Percentiles rank a stretch among this genome's conserved stretches.
phyloP scores from a whole-genome alignment of 2,797 vertebrate genomes.

The Xyrichtys novacula region DNA sequence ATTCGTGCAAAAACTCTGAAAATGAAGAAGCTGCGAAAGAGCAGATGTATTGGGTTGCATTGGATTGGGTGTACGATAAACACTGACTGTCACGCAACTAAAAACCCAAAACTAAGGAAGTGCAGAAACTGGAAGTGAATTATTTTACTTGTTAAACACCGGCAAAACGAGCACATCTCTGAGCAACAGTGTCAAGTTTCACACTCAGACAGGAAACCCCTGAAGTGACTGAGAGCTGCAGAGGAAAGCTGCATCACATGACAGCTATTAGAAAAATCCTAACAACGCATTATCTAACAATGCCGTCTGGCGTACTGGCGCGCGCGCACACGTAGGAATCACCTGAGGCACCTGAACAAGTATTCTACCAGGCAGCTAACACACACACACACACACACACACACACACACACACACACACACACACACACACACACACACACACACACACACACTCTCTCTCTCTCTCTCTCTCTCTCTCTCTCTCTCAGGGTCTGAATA shows the following conservation, averaged over 20 bases:
- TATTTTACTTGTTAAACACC: too few species aligned
- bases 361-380: constrained; percentile 3
- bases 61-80: too few species aligned
- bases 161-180: neutral
- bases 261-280: constrained; percentile 43
- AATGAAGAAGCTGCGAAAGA: too few species aligned
- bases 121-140: too few species aligned
- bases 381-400: constrained; percentile 3
- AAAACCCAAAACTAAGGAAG: too few species aligned
- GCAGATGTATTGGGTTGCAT: too few species aligned
- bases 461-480: neutral
- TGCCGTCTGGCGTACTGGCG: neutral
- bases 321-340: constrained; percentile 1
- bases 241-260: constrained; percentile 62
- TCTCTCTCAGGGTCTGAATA: neutral
- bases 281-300: constrained; percentile 31
- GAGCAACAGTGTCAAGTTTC: constrained; percentile 17
- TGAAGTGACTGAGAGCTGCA: constrained; percentile 14
- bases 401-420: constrained; percentile 1
- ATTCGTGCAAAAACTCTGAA: too few species aligned
- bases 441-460: constrained; percentile 10
- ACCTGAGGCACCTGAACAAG: constrained; percentile 37
- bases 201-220: constrained; percentile 48
- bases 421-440: constrained; percentile 6
- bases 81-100: too few species aligned